phyloP scores from a whole-genome alignment of 2,113 vertebrate species.

The Menura novaehollandiae region DNA sequence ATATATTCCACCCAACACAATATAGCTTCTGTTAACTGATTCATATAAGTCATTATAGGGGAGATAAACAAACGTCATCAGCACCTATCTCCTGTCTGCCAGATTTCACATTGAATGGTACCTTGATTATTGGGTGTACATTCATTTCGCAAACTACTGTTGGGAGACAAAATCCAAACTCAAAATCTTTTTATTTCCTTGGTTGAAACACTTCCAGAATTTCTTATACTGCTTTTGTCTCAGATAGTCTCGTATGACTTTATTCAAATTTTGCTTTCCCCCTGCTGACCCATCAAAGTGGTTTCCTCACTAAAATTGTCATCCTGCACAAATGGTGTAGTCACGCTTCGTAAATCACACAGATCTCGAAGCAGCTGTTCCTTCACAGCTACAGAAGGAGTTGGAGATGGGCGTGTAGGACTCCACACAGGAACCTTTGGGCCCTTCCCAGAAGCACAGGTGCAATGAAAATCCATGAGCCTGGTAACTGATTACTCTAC shows the following conservation, averaged over 20 bases:
- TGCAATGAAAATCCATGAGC: slow-evolving; percentile 3
- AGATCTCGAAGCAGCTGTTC: slow-evolving; percentile 32
- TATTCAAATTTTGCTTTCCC: slow-evolving; percentile 18
- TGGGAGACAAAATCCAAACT: background rate
- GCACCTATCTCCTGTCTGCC: background rate
- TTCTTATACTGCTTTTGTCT: background rate
- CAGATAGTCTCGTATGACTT: background rate
- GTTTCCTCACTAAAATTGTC: slow-evolving; percentile 17
- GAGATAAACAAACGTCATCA: background rate
- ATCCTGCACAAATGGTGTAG: slow-evolving; percentile 27
- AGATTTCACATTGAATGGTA: background rate
- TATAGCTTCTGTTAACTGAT: background rate
- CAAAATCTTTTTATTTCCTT: background rate
- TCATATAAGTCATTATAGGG: background rate
- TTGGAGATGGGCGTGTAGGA: background rate
- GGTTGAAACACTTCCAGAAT: slow-evolving; percentile 5
- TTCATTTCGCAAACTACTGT: background rate
- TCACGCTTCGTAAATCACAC: slow-evolving; percentile 11
- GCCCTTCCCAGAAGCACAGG: slow-evolving; percentile 20
- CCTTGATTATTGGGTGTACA: background rate
- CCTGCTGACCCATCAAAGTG: slow-evolving; percentile 17
- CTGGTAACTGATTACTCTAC: background rate
- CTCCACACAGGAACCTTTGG: background rate
- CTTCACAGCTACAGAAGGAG: background rate
- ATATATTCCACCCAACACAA: background rate